phyloP scores from a whole-genome alignment of 2,888 invertebrate genomes.

The Elegia similella region DNA sequence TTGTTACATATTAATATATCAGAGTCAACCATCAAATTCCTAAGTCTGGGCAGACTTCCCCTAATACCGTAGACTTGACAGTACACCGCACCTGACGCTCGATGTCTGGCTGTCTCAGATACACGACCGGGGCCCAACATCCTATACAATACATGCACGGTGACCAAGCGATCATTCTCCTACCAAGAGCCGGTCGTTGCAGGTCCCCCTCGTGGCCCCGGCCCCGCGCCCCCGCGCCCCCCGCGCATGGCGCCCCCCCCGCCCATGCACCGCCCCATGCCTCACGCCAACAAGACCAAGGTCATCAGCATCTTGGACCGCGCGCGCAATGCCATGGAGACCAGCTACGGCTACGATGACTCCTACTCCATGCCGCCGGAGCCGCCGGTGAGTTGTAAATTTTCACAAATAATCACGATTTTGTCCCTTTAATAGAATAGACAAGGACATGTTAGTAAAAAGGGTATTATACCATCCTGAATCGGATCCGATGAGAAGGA shows the following conservation, averaged over 20 bases:
- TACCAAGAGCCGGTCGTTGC: conserved; percentile 39
- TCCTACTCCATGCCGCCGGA: conserved; percentile 55
- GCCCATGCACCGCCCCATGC: conserved; percentile 70
- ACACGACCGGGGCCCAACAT: conserved; percentile 18
- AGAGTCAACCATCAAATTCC: no score
- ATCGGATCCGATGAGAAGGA: no score
- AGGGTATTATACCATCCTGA: no score
- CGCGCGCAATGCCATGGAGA: conserved; percentile 91
- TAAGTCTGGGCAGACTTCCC: no score
- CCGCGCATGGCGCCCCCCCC: conserved; percentile 41
- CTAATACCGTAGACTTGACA: neutral
- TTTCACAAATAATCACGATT: neutral
- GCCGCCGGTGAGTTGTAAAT: conserved; percentile 50
- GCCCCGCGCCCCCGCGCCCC: conserved; percentile 41
- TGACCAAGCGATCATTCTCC: conserved; percentile 42
- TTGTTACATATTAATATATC: no score
- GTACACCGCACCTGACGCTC: neutral
- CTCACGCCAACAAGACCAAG: conserved; percentile 87
- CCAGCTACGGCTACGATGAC: conserved; percentile 84
- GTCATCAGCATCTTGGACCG: conserved; percentile 92
- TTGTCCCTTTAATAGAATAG: no score
- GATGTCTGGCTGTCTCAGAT: neutral
- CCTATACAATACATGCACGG: conserved; percentile 42
- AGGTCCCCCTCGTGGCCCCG: conserved; percentile 36
- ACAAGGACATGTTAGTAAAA: no score